Conservation (phyloP, 2,888 invertebrate species). For the Zeuzera pyrina region DNA sequence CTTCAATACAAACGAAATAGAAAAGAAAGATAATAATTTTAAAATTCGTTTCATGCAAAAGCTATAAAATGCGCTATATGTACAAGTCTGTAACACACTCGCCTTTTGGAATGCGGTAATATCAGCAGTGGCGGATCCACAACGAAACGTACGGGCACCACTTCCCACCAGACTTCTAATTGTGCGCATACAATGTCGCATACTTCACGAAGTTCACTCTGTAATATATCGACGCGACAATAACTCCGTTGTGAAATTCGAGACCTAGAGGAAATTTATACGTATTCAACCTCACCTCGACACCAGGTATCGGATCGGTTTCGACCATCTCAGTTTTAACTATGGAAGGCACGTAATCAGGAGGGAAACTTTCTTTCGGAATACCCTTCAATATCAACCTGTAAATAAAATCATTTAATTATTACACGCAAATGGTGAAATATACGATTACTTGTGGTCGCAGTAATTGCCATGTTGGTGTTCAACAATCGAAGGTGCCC, state of each 20-base stretch:
- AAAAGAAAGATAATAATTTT: too few relatives aligned
- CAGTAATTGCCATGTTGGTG: too few relatives aligned
- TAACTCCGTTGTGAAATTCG: not conserved
- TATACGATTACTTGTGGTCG: too few relatives aligned
- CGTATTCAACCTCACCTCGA: constrained; percentile 8
- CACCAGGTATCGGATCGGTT: constrained; percentile 29
- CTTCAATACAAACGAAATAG: too few relatives aligned
- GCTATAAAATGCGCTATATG: too few relatives aligned
- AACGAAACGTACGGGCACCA: constrained; percentile 40
- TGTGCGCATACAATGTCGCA: constrained; percentile 43
- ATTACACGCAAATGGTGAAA: constrained; percentile 4
- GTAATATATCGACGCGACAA: not conserved
- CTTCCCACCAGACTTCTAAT: constrained; percentile 57
- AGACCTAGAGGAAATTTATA: not conserved
- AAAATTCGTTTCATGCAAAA: too few relatives aligned
- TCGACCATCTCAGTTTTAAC: constrained; percentile 21
- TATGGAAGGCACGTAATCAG: constrained; percentile 27
- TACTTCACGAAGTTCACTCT: constrained; percentile 28
- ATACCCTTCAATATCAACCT: constrained; percentile 44
- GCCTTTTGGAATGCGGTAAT: constrained; percentile 38
- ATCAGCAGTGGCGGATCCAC: constrained; percentile 33
- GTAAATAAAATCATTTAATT: constrained; percentile 8
- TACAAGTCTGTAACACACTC: too few relatives aligned
- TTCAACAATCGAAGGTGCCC: too few relatives aligned
- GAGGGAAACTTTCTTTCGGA: constrained; percentile 41